Evolutionary conservation across 2,797 vertebrate genomes (phyloP).

Genomic region (Threskiornis aethiopicus): DNA sequence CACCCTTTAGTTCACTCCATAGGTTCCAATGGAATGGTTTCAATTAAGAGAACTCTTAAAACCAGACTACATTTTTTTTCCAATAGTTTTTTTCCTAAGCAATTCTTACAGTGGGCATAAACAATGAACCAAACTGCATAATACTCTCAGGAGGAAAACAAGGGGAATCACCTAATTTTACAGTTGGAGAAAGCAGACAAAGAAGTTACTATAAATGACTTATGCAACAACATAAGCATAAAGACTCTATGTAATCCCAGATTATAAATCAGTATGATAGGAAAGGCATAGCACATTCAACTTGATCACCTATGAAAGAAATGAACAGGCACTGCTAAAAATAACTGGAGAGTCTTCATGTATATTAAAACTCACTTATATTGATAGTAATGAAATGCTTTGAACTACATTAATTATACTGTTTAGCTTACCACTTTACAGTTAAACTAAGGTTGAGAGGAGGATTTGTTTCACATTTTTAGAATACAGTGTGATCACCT

Average conservation of each 20-base stretch:
- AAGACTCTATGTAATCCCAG: background rate
- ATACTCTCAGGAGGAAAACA: background rate
- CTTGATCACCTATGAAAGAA: background rate
- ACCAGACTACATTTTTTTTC: background rate
- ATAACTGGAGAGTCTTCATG: background rate
- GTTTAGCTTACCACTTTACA: background rate
- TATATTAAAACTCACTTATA: background rate
- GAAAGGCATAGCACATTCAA: background rate
- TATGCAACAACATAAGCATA: background rate
- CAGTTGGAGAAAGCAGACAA: background rate
- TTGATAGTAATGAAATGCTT: background rate
- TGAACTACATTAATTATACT: background rate
- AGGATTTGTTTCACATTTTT: background rate
- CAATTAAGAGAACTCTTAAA: constrained; percentile 23
- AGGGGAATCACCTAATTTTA: background rate
- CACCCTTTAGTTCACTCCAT: background rate
- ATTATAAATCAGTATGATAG: background rate
- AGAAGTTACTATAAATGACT: background rate
- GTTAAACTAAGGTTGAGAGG: background rate
- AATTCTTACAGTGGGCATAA: background rate
- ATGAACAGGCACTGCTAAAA: background rate
- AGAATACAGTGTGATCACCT: background rate
- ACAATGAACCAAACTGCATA: background rate
- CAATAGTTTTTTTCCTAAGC: background rate
- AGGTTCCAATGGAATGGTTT: constrained; percentile 27